Evolutionary conservation across 2,797 vertebrate species (phyloP), one percentile per base, ranked within the genome.

Genomic region (Silurus lanzhouensis): DNA sequence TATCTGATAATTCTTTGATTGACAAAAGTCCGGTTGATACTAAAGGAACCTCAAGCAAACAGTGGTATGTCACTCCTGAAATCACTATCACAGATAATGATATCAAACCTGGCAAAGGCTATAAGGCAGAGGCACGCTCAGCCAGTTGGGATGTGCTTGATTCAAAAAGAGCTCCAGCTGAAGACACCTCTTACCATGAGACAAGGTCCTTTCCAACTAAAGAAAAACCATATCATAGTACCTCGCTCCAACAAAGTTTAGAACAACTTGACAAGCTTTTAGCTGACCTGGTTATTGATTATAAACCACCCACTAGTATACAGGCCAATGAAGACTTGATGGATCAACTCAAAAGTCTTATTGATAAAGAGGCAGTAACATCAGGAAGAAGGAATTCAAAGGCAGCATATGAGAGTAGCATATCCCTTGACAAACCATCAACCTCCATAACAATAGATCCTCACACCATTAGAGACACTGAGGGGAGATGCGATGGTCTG

Each of bases 41-140:
- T 0, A 91, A 95, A 63, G 93, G 91, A 52, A 85, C 91, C 2
- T 82, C 91, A 0, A 95, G 94, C 85, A 96, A 97, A 83, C 96
- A 97, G 19, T 99, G 98, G 98, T 98, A 97, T 3, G 96, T 99
- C 75, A 98, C 98, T 0, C 98, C 98, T 0, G 98, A 99, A 92
- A 99, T 99, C 92, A 99, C 98, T 84, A 99, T 99, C 91, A 99
- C 98, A 0, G 98, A 99, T 92, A 99, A 99, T 0, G 98, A 99
- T 87, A 95, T 98, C 88, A 94, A 95, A 8, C 90, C 95, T 1
- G 93, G 95, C 0, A 95, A 93, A 66, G 90, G 94, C 82, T 92
- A 90, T 82, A 96, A 94, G 80, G 89, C 89, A 0, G 96, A 96
- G 4, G 92, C 94, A 84, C 95, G 96, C 10, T 96, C 96, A 0